Percentiles rank a stretch among this genome's conserved stretches.
phyloP scores from a whole-genome alignment of 1,140 invertebrate species.

The Bathynomus jamesi region DNA sequence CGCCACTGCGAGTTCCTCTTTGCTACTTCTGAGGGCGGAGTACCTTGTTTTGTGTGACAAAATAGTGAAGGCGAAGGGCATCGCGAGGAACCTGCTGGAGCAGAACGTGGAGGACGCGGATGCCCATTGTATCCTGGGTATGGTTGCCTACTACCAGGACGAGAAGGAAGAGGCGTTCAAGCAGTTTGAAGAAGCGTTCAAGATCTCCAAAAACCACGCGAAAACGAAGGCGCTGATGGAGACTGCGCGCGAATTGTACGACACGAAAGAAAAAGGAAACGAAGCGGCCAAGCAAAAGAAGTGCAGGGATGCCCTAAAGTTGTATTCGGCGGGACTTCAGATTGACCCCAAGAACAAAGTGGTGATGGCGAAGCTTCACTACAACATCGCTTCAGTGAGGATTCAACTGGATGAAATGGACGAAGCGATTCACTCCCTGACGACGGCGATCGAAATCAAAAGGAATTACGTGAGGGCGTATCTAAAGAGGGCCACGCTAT shows the following conservation, averaged over 20 bases:
- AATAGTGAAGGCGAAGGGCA: not conserved
- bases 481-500: not conserved
- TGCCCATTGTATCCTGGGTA: not conserved
- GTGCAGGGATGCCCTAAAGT: not conserved
- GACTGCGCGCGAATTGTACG: not conserved
- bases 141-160: not conserved
- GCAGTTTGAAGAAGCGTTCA: not conserved
- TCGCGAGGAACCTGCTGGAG: not conserved
- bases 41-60: not conserved
- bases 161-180: not conserved
- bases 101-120: not conserved
- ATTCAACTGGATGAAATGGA: not conserved
- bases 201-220: not conserved
- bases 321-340: not conserved
- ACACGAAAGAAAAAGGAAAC: not conserved
- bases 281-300: not conserved
- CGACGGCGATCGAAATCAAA: not conserved
- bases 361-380: not conserved
- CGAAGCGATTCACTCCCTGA: not conserved
- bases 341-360: not conserved
- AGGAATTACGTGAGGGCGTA: not conserved
- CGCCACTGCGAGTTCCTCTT: not conserved
- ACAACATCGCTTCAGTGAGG: not conserved
- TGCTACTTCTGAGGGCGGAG: not conserved
- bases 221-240: not conserved